These are phyloP conservation scores for Camptogramma bilineatum DNA, from an alignment of 2,888 invertebrate species.

Conservation along the genomic window DNA sequence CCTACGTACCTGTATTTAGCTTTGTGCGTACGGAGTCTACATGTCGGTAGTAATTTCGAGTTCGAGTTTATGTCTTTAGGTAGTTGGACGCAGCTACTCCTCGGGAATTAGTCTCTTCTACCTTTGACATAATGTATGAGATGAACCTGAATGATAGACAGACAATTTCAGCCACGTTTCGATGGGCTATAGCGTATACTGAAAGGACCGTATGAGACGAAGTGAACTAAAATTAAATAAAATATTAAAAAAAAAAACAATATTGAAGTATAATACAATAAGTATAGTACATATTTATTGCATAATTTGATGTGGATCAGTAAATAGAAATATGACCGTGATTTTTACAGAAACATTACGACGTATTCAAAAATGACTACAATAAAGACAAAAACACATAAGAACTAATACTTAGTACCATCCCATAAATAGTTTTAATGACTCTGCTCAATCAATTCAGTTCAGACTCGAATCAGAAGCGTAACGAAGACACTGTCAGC, in stretches of 20 bases:
- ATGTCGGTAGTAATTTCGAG: background rate
- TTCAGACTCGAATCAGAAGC: too few species aligned
- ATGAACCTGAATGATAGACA: background rate
- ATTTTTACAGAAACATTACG: too few species aligned
- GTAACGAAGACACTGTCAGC: background rate
- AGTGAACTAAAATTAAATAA: background rate
- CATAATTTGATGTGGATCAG: too few species aligned
- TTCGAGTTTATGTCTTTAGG: background rate
- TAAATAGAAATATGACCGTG: too few species aligned
- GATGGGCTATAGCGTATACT: background rate
- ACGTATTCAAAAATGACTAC: too few species aligned
- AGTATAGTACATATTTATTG: background rate
- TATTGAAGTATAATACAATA: background rate
- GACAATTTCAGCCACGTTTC: background rate
- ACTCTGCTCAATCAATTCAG: too few species aligned
- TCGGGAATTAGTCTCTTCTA: background rate
- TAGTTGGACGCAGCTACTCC: background rate
- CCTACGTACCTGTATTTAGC: constrained; percentile 17
- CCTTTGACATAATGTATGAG: constrained; percentile 1
- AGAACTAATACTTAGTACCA: too few species aligned
- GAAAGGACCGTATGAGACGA: background rate
- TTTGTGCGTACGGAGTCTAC: constrained; percentile 8
- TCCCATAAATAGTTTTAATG: too few species aligned
- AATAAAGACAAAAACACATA: too few species aligned
- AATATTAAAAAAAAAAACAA: background rate